Evolutionary conservation across 1,140 invertebrate species (phyloP), one percentile per base, ranked within the genome.

Genomic region (Apocrypta bakeri): DNA sequence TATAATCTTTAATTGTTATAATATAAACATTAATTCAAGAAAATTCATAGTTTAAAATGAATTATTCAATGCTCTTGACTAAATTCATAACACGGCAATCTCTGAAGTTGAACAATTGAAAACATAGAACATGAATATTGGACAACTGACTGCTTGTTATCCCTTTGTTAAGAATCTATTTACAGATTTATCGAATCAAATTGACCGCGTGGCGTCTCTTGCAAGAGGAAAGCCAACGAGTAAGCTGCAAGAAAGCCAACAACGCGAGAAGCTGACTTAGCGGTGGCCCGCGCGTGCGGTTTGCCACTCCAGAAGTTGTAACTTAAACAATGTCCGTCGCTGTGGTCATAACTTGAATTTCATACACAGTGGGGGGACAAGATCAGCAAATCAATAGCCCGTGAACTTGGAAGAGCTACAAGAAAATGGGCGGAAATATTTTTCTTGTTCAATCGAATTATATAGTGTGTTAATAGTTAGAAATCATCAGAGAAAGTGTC

Each of bases 151-250:
- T 17, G 42, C 17, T 4, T 56, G 11, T 61, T 29, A 66, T 85
- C 85, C 85, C 83, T 87, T 85, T 82, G 85, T 83, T 77, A 85
- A 85, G 83, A 84, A 73, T 0, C 21, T 42, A 42, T 73, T 73
- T 73, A 75, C 48, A 61, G 21, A 75, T 75, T 25, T 63, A 75
- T 75, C 40, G 8, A 61, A 75, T 75, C 56, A 75, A 63, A 17
- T 12, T 40, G 11, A n/a, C n/a, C 17, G 71, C 71, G 21, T n/a
- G n/a, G n/a, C n/a, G 48, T 21, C 48, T 56, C 48, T 56, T n/a
- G 21, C 48, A 56, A 56, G 48, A 56, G 40, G 12, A 21, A 56
- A 56, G 21, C 48, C 48, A 56, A 56, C 17, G 27, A 48, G n/a
- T 8, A 73, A 73, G 33, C 37, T 42, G 29, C 71, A 73, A 73